Conservation (phyloP, 2,113 vertebrate species). For the Rana temporaria region DNA sequence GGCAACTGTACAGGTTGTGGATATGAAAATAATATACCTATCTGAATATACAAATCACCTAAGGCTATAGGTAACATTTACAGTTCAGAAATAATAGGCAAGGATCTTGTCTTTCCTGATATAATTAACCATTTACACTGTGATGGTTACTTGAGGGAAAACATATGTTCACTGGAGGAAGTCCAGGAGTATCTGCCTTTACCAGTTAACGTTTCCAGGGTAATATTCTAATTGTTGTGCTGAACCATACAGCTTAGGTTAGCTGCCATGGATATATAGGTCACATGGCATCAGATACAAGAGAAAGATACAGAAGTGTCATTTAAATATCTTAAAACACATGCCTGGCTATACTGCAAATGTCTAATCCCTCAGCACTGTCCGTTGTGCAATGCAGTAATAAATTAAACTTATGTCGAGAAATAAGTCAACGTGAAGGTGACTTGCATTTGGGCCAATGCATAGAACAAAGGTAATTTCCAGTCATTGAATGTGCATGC, state of each 20-base stretch:
- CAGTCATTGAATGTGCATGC: too few species aligned
- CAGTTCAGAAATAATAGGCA: conserved; percentile 31
- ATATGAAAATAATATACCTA: too few species aligned
- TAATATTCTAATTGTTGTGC: neutral
- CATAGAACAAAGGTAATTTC: too few species aligned
- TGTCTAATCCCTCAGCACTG: too few species aligned
- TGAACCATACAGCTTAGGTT: neutral
- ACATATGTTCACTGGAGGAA: conserved; percentile 6
- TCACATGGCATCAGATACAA: neutral
- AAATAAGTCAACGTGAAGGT: too few species aligned
- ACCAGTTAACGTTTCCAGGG: conserved; percentile 15
- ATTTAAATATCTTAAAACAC: too few species aligned
- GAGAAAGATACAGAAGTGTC: too few species aligned
- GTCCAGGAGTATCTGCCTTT: conserved; percentile 27
- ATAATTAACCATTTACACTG: conserved; percentile 25
- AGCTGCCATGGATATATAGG: neutral
- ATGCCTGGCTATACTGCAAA: too few species aligned
- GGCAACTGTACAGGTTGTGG: too few species aligned
- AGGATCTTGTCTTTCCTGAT: conserved; percentile 41
- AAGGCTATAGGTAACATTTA: conserved; percentile 24
- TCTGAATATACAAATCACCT: neutral
- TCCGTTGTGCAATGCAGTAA: too few species aligned
- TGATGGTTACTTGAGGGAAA: conserved; percentile 47
- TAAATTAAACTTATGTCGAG: too few species aligned
- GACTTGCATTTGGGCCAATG: too few species aligned